Percentiles rank a stretch among this genome's conserved stretches.
phyloP scores from a whole-genome alignment of 2,797 vertebrate genomes.

The Ficedula albicollis region DNA sequence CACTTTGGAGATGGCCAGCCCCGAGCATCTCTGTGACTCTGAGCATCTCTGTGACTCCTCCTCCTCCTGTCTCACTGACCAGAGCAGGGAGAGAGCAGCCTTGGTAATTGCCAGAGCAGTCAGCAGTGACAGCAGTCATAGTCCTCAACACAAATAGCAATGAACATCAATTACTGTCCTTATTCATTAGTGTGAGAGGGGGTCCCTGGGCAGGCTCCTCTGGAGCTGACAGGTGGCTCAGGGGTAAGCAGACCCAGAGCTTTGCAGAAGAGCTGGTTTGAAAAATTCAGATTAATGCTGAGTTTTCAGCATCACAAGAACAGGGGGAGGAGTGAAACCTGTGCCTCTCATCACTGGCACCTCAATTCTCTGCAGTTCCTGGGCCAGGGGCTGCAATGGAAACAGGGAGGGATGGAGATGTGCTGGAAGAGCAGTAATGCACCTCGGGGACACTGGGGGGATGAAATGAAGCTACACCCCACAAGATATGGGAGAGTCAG shows the following conservation, averaged over 20 bases:
- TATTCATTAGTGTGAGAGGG: constrained; percentile 28
- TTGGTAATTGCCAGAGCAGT: not conserved
- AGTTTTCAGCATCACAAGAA: not conserved
- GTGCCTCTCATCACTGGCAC: fast-evolving
- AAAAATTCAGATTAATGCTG: fast-evolving
- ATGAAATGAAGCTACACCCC: not conserved
- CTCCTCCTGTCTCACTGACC: not conserved
- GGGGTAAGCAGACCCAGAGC: not conserved
- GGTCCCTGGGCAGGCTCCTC: constrained; percentile 15
- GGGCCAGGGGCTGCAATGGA: not conserved
- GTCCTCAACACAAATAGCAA: constrained; percentile 7
- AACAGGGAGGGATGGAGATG: not conserved
- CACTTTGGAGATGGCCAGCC: not conserved
- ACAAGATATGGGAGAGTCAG: not conserved
- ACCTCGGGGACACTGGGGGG: not conserved
- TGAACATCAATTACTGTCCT: constrained; percentile 49
- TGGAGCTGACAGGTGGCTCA: not conserved
- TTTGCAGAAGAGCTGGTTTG: not conserved
- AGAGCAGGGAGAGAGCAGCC: not conserved
- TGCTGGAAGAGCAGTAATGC: not conserved
- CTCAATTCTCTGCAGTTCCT: not conserved
- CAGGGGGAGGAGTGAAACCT: not conserved
- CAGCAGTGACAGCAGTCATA: not conserved
- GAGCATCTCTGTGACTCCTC: not conserved
- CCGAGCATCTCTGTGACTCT: fast-evolving